Evolutionary conservation across 2,113 vertebrate genomes (phyloP).

Genomic region (Gobiocypris rarus): DNA sequence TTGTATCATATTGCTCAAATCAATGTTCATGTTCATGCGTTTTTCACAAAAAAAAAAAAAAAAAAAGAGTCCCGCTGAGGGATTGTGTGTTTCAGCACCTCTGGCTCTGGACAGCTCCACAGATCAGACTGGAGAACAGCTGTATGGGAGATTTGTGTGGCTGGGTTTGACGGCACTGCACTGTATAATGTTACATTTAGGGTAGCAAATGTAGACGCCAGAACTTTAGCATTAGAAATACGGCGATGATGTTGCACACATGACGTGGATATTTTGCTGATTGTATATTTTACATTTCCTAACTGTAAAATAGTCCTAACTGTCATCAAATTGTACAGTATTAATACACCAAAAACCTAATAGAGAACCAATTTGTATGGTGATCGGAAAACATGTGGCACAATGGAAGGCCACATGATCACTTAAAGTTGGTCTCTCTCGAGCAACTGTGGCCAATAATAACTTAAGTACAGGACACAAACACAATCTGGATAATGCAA

Average conservation of each 20-base stretch:
- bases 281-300: background rate
- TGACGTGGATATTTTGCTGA: background rate
- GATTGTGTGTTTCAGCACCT: slow-evolving; percentile 26
- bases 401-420: background rate
- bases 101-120: slow-evolving; percentile 42
- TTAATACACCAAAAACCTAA: background rate
- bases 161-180: background rate
- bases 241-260: background rate
- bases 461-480: background rate
- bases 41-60: background rate
- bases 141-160: slow-evolving; percentile 12
- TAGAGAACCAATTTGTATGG: background rate
- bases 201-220: background rate
- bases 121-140: background rate
- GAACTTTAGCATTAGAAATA: background rate
- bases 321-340: background rate
- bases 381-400: background rate
- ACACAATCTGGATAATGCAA: background rate
- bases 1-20: background rate
- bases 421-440: background rate
- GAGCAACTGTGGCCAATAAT: background rate
- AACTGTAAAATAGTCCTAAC: too few species aligned
- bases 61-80: slow-evolving; percentile 15
- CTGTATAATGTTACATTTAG: slow-evolving; percentile 11
- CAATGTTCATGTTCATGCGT: background rate